phyloP scores from a whole-genome alignment of 2,888 invertebrate species.

The Artemia sinica region DNA sequence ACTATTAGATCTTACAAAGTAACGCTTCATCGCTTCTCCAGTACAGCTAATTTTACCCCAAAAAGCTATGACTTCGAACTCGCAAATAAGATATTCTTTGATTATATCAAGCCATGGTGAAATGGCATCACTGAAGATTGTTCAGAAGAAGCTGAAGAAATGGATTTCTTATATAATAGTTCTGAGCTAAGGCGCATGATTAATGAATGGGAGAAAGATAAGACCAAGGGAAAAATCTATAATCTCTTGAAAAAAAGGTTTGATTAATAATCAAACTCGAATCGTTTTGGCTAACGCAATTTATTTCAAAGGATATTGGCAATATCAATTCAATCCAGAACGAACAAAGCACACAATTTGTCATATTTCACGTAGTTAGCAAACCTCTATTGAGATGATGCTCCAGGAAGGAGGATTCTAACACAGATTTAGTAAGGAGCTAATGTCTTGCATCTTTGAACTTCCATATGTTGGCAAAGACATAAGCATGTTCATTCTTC shows the following conservation, averaged over 20 bases:
- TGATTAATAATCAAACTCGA: conserved; percentile 44
- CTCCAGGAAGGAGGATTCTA: conserved; percentile 62
- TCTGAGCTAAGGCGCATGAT: conserved; percentile 43
- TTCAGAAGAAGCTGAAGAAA: conserved; percentile 28
- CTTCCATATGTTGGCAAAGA: conserved; percentile 66
- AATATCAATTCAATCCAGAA: conserved; percentile 51
- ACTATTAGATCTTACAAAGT: too few species aligned
- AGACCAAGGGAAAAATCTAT: conserved; percentile 57
- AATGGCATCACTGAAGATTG: conserved; percentile 51
- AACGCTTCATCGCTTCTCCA: too few species aligned
- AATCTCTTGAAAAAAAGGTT: conserved; percentile 48
- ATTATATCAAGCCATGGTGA: conserved; percentile 38
- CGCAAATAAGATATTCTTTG: conserved; percentile 59
- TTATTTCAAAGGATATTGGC: conserved; percentile 76
- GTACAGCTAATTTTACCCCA: too few species aligned
- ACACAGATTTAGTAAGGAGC: conserved; percentile 51
- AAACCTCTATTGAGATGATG: conserved; percentile 71
- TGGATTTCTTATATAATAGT: conserved; percentile 45
- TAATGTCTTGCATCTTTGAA: conserved; percentile 63
- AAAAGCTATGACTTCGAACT: conserved; percentile 48
- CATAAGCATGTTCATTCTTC: conserved; percentile 62
- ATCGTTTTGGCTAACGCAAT: conserved; percentile 69
- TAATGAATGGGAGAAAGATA: conserved; percentile 56
- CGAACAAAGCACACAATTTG: conserved; percentile 55
- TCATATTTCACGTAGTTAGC: conserved; percentile 49